phyloP scores from a whole-genome alignment of 2,797 vertebrate species.

The Brachymystax lenok region DNA sequence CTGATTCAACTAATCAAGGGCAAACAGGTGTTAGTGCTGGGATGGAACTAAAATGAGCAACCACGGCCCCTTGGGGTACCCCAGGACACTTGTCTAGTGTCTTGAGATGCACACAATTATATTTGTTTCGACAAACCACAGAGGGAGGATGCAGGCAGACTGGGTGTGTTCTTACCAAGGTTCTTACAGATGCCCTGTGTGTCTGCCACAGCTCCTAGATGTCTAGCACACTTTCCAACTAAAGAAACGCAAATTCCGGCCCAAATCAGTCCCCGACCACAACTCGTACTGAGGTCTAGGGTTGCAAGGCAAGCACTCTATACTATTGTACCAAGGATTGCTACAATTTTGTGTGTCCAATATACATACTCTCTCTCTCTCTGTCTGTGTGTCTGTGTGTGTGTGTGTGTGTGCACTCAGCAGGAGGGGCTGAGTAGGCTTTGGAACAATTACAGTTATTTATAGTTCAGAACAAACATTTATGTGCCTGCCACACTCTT shows the following conservation, averaged over 20 bases:
- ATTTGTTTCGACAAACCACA: too few relatives aligned
- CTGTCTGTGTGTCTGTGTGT: neutral
- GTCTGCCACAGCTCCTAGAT: too few relatives aligned
- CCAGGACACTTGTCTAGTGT: too few relatives aligned
- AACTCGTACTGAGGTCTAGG: neutral
- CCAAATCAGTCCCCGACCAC: neutral
- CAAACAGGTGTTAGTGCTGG: neutral
- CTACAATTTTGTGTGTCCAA: too few relatives aligned
- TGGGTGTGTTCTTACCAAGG: too few relatives aligned
- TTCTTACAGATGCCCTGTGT: too few relatives aligned
- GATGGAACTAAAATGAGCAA: neutral
- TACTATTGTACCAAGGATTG: too few relatives aligned
- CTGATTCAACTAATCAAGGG: neutral
- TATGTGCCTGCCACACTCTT: neutral
- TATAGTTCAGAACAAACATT: neutral
- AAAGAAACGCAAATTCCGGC: neutral
- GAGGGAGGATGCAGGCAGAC: too few relatives aligned
- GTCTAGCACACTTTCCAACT: too few relatives aligned
- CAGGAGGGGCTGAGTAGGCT: neutral
- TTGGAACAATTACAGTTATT: neutral
- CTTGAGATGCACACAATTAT: too few relatives aligned
- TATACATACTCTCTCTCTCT: too few relatives aligned
- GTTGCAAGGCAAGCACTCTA: too few relatives aligned
- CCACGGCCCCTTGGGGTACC: neutral
- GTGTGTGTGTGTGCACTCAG: neutral